Conservation (phyloP, 2,113 vertebrate species). For the Asarcornis scutulata region DNA sequence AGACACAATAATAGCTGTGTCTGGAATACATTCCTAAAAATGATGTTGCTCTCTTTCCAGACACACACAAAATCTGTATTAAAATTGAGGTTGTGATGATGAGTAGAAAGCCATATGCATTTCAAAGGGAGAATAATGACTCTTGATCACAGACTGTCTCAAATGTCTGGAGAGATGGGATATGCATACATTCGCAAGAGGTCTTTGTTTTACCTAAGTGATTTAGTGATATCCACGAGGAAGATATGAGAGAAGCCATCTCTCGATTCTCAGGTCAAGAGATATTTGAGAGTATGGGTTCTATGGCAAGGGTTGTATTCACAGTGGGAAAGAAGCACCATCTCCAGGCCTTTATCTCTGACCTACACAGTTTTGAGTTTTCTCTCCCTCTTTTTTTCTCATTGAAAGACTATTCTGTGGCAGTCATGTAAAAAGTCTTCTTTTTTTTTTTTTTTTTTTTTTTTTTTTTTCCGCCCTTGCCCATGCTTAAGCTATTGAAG, state of each 20-base stretch:
- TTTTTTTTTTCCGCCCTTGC: background rate
- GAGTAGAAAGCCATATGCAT: background rate
- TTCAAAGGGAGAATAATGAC: background rate
- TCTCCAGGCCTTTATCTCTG: background rate
- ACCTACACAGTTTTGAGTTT: background rate
- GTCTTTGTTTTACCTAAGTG: background rate
- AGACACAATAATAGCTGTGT: background rate
- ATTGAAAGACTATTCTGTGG: background rate
- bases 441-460: background rate
- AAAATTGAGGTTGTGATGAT: background rate
- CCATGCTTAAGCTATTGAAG: background rate
- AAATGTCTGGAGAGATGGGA: background rate
- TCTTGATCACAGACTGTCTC: background rate
- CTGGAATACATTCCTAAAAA: background rate
- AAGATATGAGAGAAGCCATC: background rate
- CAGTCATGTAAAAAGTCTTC: background rate
- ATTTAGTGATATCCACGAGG: background rate
- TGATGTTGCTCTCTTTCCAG: background rate
- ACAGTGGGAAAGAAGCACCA: background rate
- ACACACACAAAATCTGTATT: background rate
- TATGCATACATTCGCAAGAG: background rate
- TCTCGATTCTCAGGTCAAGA: background rate
- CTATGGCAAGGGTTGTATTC: background rate
- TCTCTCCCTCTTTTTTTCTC: background rate
- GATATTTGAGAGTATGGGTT: rapidly evolving